Conservation (phyloP, 2,113 vertebrate species). For the Ammodytes dubius region DNA sequence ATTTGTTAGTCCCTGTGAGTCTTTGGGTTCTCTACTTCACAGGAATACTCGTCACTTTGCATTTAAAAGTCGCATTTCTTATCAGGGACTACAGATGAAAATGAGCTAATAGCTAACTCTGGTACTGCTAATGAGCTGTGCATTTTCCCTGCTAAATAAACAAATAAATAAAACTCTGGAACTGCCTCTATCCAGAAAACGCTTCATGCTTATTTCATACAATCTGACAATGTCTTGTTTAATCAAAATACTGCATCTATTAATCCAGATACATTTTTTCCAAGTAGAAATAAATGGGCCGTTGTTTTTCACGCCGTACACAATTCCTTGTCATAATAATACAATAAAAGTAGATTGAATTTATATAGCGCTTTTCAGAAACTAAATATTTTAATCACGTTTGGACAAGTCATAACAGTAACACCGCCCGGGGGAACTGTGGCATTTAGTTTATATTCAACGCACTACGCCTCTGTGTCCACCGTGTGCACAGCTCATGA, state of each 20-base stretch:
- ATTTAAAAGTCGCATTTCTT: constrained; percentile 27
- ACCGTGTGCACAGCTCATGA: constrained; percentile 43
- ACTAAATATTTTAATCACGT: too few relatives aligned
- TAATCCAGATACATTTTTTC: background rate
- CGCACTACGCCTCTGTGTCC: background rate
- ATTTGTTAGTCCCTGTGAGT: constrained; percentile 11
- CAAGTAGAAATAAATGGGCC: background rate
- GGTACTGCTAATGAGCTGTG: too few relatives aligned
- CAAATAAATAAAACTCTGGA: too few relatives aligned
- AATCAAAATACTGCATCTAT: background rate
- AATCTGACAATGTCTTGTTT: background rate
- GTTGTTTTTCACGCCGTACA: background rate
- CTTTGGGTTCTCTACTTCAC: background rate
- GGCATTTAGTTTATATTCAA: constrained; percentile 38
- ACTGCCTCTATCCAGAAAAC: background rate
- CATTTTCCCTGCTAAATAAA: too few relatives aligned
- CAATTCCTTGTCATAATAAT: background rate
- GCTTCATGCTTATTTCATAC: background rate
- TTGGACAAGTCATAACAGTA: background rate
- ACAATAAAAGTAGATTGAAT: too few relatives aligned
- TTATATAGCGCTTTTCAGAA: too few relatives aligned
- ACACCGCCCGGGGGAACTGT: constrained; percentile 7
- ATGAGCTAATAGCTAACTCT: too few relatives aligned
- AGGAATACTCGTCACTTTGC: background rate
- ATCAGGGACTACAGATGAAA: too few relatives aligned